Base-by-base conservation (phyloP, 2,797 vertebrate genomes). In the Garrulus glandarius region DNA sequence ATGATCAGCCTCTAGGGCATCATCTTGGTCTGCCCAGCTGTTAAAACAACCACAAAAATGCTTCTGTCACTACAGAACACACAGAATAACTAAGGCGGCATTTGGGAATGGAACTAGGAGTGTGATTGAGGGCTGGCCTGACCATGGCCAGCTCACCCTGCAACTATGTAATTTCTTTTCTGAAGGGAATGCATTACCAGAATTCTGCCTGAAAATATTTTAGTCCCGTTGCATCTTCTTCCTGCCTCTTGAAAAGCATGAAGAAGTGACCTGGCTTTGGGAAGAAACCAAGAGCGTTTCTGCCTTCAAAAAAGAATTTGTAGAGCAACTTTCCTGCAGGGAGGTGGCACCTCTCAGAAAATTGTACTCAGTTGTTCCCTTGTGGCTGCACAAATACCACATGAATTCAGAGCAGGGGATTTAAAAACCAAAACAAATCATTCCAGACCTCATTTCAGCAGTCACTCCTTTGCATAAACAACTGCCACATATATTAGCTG, bases 391-490 rank as follows among this genome's bases (percentile, higher is more conserved):
- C 43, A 82, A 92, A 55, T 34, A 55, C 34, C 55, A n/a, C 70
- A 59, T 22, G 36, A 87, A 77, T 84, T 41, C 46, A 80, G 61
- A 92, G 34, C 82, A 89, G 71, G 32, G 60, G 47, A 37, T 93
- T 81, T 50, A 36, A 88, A 87, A 94, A 72, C 2, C 57, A 75
- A 89, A 82, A 30, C 87, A 91, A 79, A 79, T 84, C 43, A 79
- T 82, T 87, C 55, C 43, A 57, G 93, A 36, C 22, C 15, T 55
- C 7, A 0, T 69, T 95, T 93, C 75, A 75, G 69, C n/a, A 2
- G 75, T 79, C 61, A 50, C 60, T 89, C 47, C 55, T 83, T 55
- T 63, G 75, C 89, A 80, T 95, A 93, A 95, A 82, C 89, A 92
- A 87, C 52, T 78, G 68, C 71, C 81, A 91, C 86, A 64, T 64